Evolutionary conservation across 2,113 vertebrate genomes (phyloP).

Genomic region (Scartelaos histophorus): DNA sequence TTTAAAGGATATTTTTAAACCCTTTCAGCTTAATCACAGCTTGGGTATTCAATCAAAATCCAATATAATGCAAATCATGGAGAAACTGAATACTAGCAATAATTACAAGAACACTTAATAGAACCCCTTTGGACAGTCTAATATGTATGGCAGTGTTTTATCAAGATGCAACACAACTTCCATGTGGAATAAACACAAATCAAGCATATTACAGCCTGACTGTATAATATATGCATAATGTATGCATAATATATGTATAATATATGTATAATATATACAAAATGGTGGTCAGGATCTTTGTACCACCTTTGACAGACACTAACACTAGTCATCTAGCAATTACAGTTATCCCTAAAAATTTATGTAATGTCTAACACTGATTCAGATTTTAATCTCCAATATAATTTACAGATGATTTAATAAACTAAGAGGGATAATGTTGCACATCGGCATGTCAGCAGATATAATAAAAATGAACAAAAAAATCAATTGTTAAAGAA

Average conservation of each 20-base stretch:
- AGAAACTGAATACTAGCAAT: not conserved
- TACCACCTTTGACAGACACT: too few relatives aligned
- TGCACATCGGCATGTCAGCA: not conserved
- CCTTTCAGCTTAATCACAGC: slow-evolving; percentile 6
- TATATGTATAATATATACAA: too few relatives aligned
- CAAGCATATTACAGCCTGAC: too few relatives aligned
- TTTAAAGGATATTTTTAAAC: slow-evolving; percentile 21
- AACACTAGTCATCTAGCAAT: too few relatives aligned
- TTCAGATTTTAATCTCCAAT: not conserved
- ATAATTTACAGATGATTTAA: not conserved
- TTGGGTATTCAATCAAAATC: not conserved
- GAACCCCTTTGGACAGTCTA: not conserved
- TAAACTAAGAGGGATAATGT: not conserved
- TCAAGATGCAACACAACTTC: not conserved
- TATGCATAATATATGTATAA: too few relatives aligned
- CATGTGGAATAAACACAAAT: not conserved
- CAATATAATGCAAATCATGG: not conserved
- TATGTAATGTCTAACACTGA: too few relatives aligned
- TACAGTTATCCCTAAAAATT: too few relatives aligned
- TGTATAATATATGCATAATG: too few relatives aligned
- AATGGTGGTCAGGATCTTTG: too few relatives aligned
- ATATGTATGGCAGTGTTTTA: not conserved
- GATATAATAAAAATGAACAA: not conserved
- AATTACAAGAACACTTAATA: not conserved
- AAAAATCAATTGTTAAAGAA: not conserved